phyloP scores from a whole-genome alignment of 2,888 invertebrate species.

The Diaperis boleti region DNA sequence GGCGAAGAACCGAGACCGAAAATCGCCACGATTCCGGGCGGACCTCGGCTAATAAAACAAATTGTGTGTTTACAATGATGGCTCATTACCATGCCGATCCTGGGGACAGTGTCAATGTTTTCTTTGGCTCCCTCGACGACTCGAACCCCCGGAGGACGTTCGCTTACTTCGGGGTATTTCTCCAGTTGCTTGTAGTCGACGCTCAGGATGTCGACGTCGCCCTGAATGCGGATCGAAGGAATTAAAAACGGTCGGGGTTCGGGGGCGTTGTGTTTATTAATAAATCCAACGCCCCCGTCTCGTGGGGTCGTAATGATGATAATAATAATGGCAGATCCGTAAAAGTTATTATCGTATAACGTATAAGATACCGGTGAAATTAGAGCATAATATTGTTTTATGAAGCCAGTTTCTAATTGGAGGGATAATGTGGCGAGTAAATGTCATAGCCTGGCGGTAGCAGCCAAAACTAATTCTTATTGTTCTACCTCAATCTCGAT shows the following conservation, averaged over 20 bases:
- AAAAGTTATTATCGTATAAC: no score
- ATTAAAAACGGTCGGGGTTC: no score
- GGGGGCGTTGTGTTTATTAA: no score
- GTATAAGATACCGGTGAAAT: no score
- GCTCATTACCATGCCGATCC: conserved; percentile 47
- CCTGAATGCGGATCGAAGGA: conserved; percentile 55
- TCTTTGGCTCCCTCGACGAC: conserved; percentile 45
- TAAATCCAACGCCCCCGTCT: no score
- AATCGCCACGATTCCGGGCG: background rate
- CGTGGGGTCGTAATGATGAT: no score
- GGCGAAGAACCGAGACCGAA: conserved; percentile 1
- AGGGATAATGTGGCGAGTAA: no score
- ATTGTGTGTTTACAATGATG: conserved; percentile 36
- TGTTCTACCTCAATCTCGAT: conserved; percentile 70
- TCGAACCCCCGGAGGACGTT: conserved; percentile 54
- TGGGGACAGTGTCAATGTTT: conserved; percentile 15
- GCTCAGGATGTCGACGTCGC: conserved; percentile 72
- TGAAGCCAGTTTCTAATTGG: no score
- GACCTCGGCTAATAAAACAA: conserved; percentile 32
- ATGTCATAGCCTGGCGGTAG: no score
- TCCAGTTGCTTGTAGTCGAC: conserved; percentile 63
- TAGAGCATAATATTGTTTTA: no score
- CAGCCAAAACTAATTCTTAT: no score
- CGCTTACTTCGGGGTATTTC: conserved; percentile 55
- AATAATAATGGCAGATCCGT: no score